Evolutionary conservation across 37 sponge, comb jelly and placozoan species (phyloP).

Genomic region (Dysidea cf. avara): DNA sequence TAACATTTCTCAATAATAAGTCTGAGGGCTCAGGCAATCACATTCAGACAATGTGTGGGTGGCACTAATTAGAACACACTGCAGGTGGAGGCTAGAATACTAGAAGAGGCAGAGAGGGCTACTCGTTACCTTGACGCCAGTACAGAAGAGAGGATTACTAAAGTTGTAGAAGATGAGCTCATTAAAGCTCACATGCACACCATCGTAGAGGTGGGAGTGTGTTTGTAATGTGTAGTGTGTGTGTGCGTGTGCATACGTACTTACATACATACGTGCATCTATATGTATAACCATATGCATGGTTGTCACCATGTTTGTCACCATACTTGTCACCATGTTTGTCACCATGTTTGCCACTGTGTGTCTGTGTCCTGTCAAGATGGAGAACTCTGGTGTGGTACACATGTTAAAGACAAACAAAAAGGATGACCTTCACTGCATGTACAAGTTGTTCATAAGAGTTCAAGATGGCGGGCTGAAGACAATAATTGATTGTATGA

Average conservation of each 20-base stretch:
- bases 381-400: conserved; percentile 99
- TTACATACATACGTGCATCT: too few relatives aligned
- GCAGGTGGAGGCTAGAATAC: conserved; percentile 91
- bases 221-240: not conserved
- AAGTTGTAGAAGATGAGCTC: conserved; percentile 93
- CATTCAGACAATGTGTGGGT: not conserved
- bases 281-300: too few relatives aligned
- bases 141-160: conserved; percentile 86
- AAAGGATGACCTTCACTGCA: conserved; percentile 84
- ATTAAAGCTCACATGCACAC: conserved; percentile 93
- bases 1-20: too few relatives aligned
- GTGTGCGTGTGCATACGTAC: too few relatives aligned
- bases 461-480: conserved; percentile 77
- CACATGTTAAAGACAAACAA: conserved; percentile 94
- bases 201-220: conserved; percentile 76
- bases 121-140: conserved; percentile 90
- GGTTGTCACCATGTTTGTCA: too few relatives aligned
- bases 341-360: too few relatives aligned
- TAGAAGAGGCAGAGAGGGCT: conserved; percentile 92
- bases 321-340: too few relatives aligned
- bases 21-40: not conserved
- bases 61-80: too few relatives aligned
- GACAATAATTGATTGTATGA: conserved; percentile 76
- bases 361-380: conserved; percentile 50
- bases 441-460: conserved; percentile 88